These are phyloP conservation scores for Spodoptera littoralis DNA, from an alignment of 2,888 invertebrate genomes.

Conservation along the genomic window DNA sequence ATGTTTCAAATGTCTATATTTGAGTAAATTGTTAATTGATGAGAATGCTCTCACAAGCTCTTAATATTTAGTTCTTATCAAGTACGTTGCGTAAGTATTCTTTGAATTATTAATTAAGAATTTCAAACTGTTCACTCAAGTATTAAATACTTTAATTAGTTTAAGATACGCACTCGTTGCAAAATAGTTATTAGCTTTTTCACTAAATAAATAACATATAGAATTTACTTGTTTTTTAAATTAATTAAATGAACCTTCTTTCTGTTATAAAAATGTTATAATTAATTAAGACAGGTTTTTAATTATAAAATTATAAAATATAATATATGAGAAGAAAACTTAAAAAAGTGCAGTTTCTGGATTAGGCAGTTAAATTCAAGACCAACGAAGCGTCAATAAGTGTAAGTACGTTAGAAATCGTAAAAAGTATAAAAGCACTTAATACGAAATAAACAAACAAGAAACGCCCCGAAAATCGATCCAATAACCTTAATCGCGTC, in stretches of 20 bases:
- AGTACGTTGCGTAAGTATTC: slow-evolving; percentile 3
- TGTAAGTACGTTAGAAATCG: slow-evolving; percentile 49
- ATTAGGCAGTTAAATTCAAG: slow-evolving; percentile 43
- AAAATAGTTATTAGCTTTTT: not conserved
- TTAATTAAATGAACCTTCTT: too few relatives aligned
- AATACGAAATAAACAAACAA: slow-evolving; percentile 67
- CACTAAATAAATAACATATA: too few relatives aligned
- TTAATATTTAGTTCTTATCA: not conserved
- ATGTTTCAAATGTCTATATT: slow-evolving; percentile 35
- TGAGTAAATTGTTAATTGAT: slow-evolving; percentile 17
- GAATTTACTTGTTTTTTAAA: too few relatives aligned
- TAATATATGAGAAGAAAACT: too few relatives aligned
- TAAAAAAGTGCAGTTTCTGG: slow-evolving; percentile 1
- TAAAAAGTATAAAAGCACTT: slow-evolving; percentile 63
- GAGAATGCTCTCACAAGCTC: slow-evolving; percentile 39
- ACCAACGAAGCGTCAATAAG: slow-evolving; percentile 50
- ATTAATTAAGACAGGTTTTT: too few relatives aligned
- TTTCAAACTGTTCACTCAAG: slow-evolving; percentile 10
- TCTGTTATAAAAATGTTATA: too few relatives aligned
- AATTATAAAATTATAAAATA: too few relatives aligned
- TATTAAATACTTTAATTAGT: slow-evolving; percentile 17
- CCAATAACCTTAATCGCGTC: slow-evolving; percentile 68
- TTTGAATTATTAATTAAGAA: slow-evolving; percentile 21
- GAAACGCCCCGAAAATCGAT: slow-evolving; percentile 66
- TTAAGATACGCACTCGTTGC: not conserved